Percentiles rank a stretch among this genome's conserved stretches.
Conservation (phyloP, 2,888 invertebrate genomes). For the Tachina lurida region DNA sequence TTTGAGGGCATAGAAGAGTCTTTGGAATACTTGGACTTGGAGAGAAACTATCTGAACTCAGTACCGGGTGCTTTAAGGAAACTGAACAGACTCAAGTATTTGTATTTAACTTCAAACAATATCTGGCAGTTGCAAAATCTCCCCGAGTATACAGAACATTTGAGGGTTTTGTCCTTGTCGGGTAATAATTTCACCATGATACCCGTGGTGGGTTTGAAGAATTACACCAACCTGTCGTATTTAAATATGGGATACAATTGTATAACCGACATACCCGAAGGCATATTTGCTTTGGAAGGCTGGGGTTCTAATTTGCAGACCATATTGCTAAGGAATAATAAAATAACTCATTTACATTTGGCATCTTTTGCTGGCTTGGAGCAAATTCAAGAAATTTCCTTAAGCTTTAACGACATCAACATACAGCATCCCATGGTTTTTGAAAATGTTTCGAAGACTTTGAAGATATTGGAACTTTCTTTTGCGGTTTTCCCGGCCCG, state of each 20-base stretch:
- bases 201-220: slow-evolving; percentile 87
- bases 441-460: slow-evolving; percentile 88
- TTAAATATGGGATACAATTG: slow-evolving; percentile 94
- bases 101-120: slow-evolving; percentile 92
- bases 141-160: slow-evolving; percentile 84
- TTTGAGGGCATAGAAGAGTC: slow-evolving; percentile 89
- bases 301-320: slow-evolving; percentile 92
- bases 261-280: slow-evolving; percentile 89
- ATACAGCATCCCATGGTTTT: slow-evolving; percentile 92
- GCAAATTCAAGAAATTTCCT: slow-evolving; percentile 92
- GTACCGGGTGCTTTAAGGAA: slow-evolving; percentile 89
- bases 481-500: slow-evolving; percentile 89
- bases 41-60: slow-evolving; percentile 89
- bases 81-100: slow-evolving; percentile 88
- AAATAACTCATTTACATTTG: slow-evolving; percentile 88
- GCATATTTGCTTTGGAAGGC: slow-evolving; percentile 87
- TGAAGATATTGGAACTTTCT: slow-evolving; percentile 93
- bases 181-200: slow-evolving; percentile 91
- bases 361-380: slow-evolving; percentile 89
- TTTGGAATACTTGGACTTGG: slow-evolving; percentile 92
- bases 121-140: slow-evolving; percentile 85
- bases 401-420: slow-evolving; percentile 95
- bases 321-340: slow-evolving; percentile 92
- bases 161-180: slow-evolving; percentile 91
- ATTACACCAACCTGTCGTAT: slow-evolving; percentile 91